Base-by-base conservation (phyloP, 2,797 vertebrate species). In the Enteromius unitaeniatus region DNA sequence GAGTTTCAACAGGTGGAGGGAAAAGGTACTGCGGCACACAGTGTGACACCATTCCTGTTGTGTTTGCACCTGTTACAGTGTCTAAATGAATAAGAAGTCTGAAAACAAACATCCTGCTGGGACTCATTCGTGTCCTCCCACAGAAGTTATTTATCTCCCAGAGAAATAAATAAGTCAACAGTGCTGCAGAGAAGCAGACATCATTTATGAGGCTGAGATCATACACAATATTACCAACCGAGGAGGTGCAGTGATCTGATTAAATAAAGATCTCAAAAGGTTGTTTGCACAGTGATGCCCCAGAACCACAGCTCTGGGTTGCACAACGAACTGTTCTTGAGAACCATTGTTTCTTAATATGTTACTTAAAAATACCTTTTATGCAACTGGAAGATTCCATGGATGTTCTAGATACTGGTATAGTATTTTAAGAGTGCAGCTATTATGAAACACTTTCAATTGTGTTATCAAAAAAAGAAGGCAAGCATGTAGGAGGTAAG, bases 1-100 rank as follows among this genome's bases (percentile, higher is more conserved):
- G 78, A 89, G 87, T 88, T 82, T 74, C 37, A 79, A 86, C 84
- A 85, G 77, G 86, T 89, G 86, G 34, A 68, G 64, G 42, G 51
- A 67, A 83, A 64, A 47, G 73, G 74, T 69, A 82, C 73, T 73
- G 79, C 76, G 45, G 75, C 74, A 79, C 78, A 42, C 67, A 64
- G 86, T 83, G 77, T 76, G 78, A 75, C 49, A 42, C 67, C 11
- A 31, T 70, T 81, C 78, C 78, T 79, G 84, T 82, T 42, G 78
- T 75, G 86, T 72, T 64, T 47, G 68, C 88, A 88, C 82, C 87
- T 87, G 88, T 84, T 83, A 79, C 60, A 31, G 77, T 86, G 70
- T 86, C 80, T 76, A 81, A 84, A 86, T 83, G 75, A 86, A 86
- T 78, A 86, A 87, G 80, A 69, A 75, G 60, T 62, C 78, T 82